Evolutionary conservation across 2,888 invertebrate genomes (phyloP).

Genomic region (Notocelia uddmanniana): DNA sequence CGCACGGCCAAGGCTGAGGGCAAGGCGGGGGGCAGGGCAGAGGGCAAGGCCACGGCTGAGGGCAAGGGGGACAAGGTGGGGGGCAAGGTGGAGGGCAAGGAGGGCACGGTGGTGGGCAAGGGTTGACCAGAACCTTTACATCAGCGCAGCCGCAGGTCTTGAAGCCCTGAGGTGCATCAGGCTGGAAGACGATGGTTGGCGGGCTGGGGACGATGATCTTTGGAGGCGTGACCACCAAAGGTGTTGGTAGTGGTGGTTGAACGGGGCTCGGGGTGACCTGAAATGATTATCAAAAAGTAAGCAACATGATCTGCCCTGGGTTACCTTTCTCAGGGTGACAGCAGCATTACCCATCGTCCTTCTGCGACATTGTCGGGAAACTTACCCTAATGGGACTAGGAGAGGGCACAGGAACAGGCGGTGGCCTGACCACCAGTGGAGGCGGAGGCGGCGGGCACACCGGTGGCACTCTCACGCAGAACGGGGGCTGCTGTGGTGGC

Average conservation of each 20-base stretch:
- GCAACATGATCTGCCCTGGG: too few relatives aligned
- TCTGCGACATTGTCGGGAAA: neutral
- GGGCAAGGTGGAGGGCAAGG: conserved; percentile 37
- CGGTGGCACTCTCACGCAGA: conserved; percentile 64
- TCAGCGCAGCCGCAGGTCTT: conserved; percentile 62
- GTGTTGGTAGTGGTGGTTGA: conserved; percentile 59
- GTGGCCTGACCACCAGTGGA: conserved; percentile 66
- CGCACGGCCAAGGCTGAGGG: conserved; percentile 31
- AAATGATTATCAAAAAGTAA: conserved; percentile 14
- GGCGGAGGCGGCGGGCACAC: conserved; percentile 63
- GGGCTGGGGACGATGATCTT: conserved; percentile 67
- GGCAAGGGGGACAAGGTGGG: conserved; percentile 20
- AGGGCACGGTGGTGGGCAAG: neutral
- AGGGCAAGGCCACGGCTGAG: conserved; percentile 26
- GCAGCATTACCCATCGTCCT: too few relatives aligned
- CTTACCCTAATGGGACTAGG: conserved; percentile 65
- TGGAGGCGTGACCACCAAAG: conserved; percentile 66
- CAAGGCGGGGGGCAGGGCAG: conserved; percentile 30
- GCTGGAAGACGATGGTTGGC: conserved; percentile 69
- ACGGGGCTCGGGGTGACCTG: conserved; percentile 68
- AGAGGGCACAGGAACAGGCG: conserved; percentile 62
- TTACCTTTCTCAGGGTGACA: too few relatives aligned
- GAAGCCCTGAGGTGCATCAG: conserved; percentile 64
- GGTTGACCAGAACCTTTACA: conserved; percentile 45
- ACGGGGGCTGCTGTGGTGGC: conserved; percentile 51